These are phyloP conservation scores for Trichomycterus rosablanca DNA, from an alignment of 2,113 vertebrate genomes.

Conservation along the genomic window DNA sequence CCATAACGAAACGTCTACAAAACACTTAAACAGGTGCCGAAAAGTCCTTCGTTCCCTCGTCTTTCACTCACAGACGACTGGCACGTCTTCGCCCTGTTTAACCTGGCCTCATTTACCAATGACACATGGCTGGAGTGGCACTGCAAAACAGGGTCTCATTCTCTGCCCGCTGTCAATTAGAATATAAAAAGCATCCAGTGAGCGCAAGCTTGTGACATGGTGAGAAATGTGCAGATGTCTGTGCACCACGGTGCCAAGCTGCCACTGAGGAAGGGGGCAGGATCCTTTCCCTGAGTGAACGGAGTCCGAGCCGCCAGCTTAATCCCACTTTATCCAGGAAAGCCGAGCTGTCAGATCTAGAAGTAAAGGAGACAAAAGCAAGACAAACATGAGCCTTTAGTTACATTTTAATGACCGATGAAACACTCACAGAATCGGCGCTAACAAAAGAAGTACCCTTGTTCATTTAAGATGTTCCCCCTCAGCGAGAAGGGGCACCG, in stretches of 20 bases:
- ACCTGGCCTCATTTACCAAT: constrained; percentile 35
- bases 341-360: constrained; percentile 79
- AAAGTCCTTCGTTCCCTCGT: constrained; percentile 22
- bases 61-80: constrained; percentile 48
- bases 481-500: constrained; percentile 38
- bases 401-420: constrained; percentile 61
- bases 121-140: constrained; percentile 53
- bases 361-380: constrained; percentile 47
- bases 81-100: constrained; percentile 44
- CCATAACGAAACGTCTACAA: constrained; percentile 38
- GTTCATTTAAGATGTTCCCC: constrained; percentile 36
- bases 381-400: constrained; percentile 55
- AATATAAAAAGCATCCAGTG: constrained; percentile 64
- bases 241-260: constrained; percentile 35
- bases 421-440: constrained; percentile 49
- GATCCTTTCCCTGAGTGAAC: constrained; percentile 1
- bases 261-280: constrained; percentile 44
- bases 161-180: constrained; percentile 58
- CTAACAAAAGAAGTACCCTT: constrained; percentile 40
- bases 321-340: constrained; percentile 83
- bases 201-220: constrained; percentile 45
- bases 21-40: constrained; percentile 20
- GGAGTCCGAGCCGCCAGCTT: constrained; percentile 40
- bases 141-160: constrained; percentile 52
- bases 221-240: constrained; percentile 73